A percentile compares a stretch with the other conserved stretches of the same genome.
phyloP scores from a whole-genome alignment of 2,888 invertebrate species.

The Carpatolechia fugitivella region DNA sequence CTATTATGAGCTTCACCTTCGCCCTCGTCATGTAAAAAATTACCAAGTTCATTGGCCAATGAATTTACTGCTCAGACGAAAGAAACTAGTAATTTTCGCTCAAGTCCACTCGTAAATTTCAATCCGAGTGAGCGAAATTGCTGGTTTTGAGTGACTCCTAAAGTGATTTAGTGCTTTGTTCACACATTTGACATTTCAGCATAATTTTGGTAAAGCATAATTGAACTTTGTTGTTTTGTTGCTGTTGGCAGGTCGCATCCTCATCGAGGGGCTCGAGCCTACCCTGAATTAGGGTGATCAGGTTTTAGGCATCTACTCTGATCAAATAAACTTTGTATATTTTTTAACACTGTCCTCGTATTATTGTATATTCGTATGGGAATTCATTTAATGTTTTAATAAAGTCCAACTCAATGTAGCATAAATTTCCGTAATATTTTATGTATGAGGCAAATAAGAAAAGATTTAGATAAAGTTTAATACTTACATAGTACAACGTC shows the following conservation, averaged over 20 bases:
- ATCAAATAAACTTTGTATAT: too few species aligned
- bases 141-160: slow-evolving; percentile 39
- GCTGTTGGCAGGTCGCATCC: too few species aligned
- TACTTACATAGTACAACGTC: too few species aligned
- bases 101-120: slow-evolving; percentile 44
- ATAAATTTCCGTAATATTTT: neutral
- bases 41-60: slow-evolving; percentile 26
- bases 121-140: slow-evolving; percentile 55
- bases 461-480: too few species aligned
- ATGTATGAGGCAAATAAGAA: too few species aligned
- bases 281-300: too few species aligned
- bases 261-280: too few species aligned
- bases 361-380: too few species aligned
- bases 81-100: slow-evolving; percentile 15
- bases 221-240: neutral
- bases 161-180: slow-evolving; percentile 42
- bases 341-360: neutral
- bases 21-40: slow-evolving; percentile 22
- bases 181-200: neutral
- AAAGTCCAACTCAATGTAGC: neutral
- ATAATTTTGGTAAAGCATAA: slow-evolving; percentile 10
- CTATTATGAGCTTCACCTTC: slow-evolving; percentile 35
- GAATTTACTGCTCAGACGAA: slow-evolving; percentile 15
- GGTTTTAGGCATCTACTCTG: too few species aligned
- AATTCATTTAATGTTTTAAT: neutral